Evolutionary conservation across 2,797 vertebrate species (phyloP), one percentile per base, ranked within the genome.

Genomic region (Sciurus vulgaris): DNA sequence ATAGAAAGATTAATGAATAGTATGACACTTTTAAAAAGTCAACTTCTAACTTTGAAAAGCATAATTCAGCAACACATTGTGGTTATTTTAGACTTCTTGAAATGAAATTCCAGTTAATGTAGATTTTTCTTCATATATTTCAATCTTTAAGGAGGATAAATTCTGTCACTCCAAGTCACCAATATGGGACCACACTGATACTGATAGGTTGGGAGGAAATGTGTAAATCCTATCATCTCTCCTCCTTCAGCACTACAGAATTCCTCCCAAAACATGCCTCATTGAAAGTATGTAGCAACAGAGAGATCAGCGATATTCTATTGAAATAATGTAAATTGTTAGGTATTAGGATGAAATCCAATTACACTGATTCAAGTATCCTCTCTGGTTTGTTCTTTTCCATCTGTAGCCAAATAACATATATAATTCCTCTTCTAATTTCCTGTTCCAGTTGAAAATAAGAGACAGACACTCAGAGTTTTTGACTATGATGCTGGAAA

Each of bases 31-130:
- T 67, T 72, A 22, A 54, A 82, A 89, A 88, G 38, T 72, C 24
- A 74, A 3, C 82, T 72, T 84, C 20, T 84, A 26, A 73, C 56
- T 92, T 73, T 90, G 56, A 96, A 86, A 86, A 96, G 22, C 70
- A 76, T 86, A 83, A 59, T 33, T 14, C 8, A 73, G 18, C 24
- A 86, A 38, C 24, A 70, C 1, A 11, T 51, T 91, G 86, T 96
- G 26, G 70, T 83, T 69, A 72, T 54, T 15, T 89, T 89, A 56
- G 47, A 9, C 10, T 59, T 94, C 44, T 51, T 20, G 49, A 89
- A 89, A 54, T 86, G 5, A 93, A 49, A 28, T 22, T 26, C 24
- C 28, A 77, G 4, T 63, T 83, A 74, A 70, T 51, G 54, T 49
- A 81, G 44, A 56, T 44, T 69, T 92, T 94, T 82, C 78, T 78